Conservation (phyloP, 1,140 invertebrate genomes). For the Conus betulinus region DNA sequence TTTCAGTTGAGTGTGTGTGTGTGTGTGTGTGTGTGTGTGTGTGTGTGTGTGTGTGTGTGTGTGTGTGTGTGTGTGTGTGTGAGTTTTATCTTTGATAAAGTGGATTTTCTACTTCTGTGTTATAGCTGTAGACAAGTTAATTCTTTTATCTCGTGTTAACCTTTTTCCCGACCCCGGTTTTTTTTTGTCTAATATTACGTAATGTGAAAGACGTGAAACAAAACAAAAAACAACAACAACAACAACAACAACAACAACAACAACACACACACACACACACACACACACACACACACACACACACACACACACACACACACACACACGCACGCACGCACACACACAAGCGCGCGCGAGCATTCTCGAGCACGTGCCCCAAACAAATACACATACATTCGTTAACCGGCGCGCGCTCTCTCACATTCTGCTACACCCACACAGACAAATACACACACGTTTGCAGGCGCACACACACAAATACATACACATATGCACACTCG, state of each 20-base stretch:
- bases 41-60: constrained; percentile 1
- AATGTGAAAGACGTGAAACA: too few species aligned
- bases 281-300: too few species aligned
- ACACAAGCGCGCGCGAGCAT: background rate
- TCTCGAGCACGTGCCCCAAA: background rate
- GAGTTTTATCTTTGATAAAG: background rate
- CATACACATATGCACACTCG: background rate
- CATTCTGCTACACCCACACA: background rate
- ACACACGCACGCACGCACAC: background rate
- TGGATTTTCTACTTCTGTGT: too few species aligned
- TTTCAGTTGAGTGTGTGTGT: constrained; percentile 2
- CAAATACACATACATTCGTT: background rate
- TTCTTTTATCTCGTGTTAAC: too few species aligned
- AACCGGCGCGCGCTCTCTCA: background rate
- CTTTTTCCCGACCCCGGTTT: too few species aligned
- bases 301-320: background rate
- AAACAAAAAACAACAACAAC: too few species aligned
- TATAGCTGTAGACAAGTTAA: too few species aligned
- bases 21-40: constrained; percentile 10
- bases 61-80: constrained; percentile 10
- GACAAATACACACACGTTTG: background rate
- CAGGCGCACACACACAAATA: background rate
- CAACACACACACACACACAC: too few species aligned
- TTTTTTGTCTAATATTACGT: too few species aligned
- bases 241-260: too few species aligned